Evolutionary conservation across 1,140 invertebrate species (phyloP).

Genomic region (Adelges cooleyi): DNA sequence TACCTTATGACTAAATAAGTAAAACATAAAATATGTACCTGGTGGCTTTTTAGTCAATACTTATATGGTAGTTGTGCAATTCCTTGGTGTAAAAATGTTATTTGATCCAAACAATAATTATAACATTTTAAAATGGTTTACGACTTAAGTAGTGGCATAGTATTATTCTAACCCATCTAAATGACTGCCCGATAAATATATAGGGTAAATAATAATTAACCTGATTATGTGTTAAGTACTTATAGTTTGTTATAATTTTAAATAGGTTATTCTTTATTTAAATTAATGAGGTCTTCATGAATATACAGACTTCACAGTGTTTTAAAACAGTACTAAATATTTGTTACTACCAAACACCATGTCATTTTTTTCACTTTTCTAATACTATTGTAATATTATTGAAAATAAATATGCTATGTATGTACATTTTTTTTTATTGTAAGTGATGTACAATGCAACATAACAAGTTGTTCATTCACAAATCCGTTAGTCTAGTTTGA

Average conservation of each 20-base stretch:
- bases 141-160: not conserved
- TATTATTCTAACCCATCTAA: not conserved
- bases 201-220: conserved; percentile 2
- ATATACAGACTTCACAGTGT: not conserved
- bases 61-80: not conserved
- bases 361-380: conserved; percentile 22
- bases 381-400: conserved; percentile 2
- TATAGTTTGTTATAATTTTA: not conserved
- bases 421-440: conserved; percentile 1
- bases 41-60: conserved; percentile 1
- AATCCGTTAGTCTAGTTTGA: not conserved
- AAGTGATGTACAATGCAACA: not conserved
- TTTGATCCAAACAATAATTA: too few relatives aligned
- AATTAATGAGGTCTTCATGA: not conserved
- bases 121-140: not conserved
- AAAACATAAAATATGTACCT: conserved; percentile 7
- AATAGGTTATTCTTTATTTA: conserved; percentile 19
- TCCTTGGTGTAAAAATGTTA: not conserved
- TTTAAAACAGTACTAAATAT: not conserved
- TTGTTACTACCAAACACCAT: conserved; percentile 4
- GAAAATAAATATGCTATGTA: too few relatives aligned
- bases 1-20: conserved; percentile 28
- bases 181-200: not conserved
- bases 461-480: too few relatives aligned
- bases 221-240: too few relatives aligned